A percentile compares a stretch with the other conserved stretches of the same genome.
These are phyloP conservation scores for Drosophila kurseongensis DNA, from an alignment of 1,140 invertebrate species.

Conservation along the genomic window DNA sequence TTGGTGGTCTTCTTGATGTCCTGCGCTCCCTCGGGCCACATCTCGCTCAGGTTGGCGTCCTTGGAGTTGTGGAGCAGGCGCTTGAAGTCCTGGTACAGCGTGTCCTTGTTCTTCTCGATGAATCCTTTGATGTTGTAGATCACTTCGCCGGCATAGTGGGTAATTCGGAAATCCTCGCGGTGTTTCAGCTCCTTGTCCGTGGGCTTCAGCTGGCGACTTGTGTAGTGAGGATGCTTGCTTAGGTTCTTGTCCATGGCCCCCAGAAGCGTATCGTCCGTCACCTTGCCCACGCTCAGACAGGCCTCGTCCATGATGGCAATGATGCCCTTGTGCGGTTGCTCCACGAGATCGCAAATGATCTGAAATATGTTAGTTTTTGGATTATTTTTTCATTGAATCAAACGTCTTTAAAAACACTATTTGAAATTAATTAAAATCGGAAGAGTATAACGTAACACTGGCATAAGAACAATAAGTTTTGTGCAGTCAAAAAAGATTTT, in stretches of 20 bases:
- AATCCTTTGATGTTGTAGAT: slow-evolving; percentile 95
- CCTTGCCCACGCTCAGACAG: slow-evolving; percentile 96
- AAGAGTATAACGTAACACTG: too few species aligned
- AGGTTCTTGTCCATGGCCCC: slow-evolving; percentile 97
- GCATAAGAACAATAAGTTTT: too few species aligned
- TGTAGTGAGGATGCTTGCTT: slow-evolving; percentile 94
- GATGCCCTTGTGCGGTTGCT: slow-evolving; percentile 95
- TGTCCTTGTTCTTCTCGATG: slow-evolving; percentile 98
- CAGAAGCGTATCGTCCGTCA: slow-evolving; percentile 95
- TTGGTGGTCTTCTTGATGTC: slow-evolving; percentile 97
- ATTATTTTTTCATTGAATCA: too few species aligned
- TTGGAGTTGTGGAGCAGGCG: slow-evolving; percentile 93
- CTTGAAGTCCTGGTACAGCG: slow-evolving; percentile 98
- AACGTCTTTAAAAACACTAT: too few species aligned
- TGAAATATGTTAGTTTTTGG: slow-evolving; percentile 5
- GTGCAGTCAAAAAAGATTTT: too few species aligned
- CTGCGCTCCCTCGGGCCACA: slow-evolving; percentile 98
- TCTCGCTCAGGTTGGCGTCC: slow-evolving; percentile 90
- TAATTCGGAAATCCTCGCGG: slow-evolving; percentile 93
- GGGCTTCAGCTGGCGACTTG: slow-evolving; percentile 93
- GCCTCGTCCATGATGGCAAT: slow-evolving; percentile 98
- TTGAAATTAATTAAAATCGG: too few species aligned
- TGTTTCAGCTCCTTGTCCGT: slow-evolving; percentile 92
- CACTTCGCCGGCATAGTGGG: slow-evolving; percentile 98
- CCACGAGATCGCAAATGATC: slow-evolving; percentile 96